Percentiles rank a stretch among this genome's conserved stretches.
phyloP scores from a whole-genome alignment of 2,888 invertebrate species.

The Calliphora vomitoria region DNA sequence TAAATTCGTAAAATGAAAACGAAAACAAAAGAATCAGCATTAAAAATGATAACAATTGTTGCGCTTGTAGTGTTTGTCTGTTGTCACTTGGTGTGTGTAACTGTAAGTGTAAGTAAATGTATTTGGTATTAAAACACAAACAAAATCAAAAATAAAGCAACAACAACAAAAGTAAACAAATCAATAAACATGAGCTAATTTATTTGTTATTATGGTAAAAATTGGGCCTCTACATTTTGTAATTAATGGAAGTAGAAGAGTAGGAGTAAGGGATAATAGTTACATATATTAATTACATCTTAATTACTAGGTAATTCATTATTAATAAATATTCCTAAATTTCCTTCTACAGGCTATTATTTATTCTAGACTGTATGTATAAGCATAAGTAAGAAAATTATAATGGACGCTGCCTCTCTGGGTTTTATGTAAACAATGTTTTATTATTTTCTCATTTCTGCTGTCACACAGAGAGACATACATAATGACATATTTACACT shows the following conservation, averaged over 20 bases:
- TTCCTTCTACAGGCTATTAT: neutral
- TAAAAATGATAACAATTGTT: slow-evolving; percentile 22
- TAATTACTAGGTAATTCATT: neutral
- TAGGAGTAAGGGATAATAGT: neutral
- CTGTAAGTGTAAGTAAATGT: neutral
- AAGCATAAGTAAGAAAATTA: neutral
- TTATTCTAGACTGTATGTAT: neutral
- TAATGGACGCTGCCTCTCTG: neutral
- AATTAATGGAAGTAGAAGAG: too few relatives aligned
- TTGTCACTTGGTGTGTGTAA: neutral
- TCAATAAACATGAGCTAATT: slow-evolving; percentile 26
- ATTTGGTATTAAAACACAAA: slow-evolving; percentile 9
- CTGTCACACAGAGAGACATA: neutral
- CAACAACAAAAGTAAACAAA: slow-evolving; percentile 35
- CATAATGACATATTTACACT: slow-evolving; percentile 42
- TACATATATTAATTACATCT: neutral
- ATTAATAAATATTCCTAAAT: neutral
- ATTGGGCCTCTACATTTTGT: neutral
- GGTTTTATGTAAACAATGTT: too few relatives aligned
- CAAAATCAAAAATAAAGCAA: neutral
- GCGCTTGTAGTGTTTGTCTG: neutral
- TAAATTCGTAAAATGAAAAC: slow-evolving; percentile 37
- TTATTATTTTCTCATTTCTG: slow-evolving; percentile 12
- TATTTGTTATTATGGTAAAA: slow-evolving; percentile 5
- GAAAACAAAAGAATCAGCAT: slow-evolving; percentile 55